A percentile compares a stretch with the other conserved stretches of the same genome.
Conservation (phyloP, 2,113 vertebrate species). For the Gnathonemus longibarbis region DNA sequence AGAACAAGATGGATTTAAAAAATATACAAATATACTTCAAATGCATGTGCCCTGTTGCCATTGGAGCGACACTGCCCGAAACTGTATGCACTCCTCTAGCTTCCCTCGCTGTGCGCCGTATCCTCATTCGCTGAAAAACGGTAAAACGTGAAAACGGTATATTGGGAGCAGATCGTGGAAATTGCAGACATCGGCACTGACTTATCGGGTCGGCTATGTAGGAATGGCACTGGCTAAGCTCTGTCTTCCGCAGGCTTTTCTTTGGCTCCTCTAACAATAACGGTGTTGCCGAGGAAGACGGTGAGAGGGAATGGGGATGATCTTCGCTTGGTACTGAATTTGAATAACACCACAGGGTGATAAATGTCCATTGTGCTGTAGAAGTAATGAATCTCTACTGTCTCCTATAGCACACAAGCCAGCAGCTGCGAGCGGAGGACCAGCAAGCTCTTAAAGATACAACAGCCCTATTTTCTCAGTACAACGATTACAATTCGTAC, state of each 20-base stretch:
- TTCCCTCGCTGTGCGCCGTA: constrained; percentile 46
- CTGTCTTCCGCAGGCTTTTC: constrained; percentile 68
- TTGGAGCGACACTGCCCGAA: constrained; percentile 29
- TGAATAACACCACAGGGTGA: constrained; percentile 99
- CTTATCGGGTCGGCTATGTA: constrained; percentile 43
- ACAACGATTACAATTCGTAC: constrained; percentile 64
- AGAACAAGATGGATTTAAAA: constrained; percentile 26
- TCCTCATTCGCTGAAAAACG: constrained; percentile 40
- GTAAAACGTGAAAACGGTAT: constrained; percentile 24
- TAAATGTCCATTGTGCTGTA: constrained; percentile 99
- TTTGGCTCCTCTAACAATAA: constrained; percentile 77
- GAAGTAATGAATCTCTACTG: constrained; percentile 98
- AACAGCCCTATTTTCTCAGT: constrained; percentile 72
- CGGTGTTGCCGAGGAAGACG: constrained; percentile 71
- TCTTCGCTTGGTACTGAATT: constrained; percentile 98
- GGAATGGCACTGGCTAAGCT: constrained; percentile 53
- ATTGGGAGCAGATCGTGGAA: constrained; percentile 39
- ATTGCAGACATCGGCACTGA: constrained; percentile 41
- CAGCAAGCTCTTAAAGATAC: constrained; percentile 98
- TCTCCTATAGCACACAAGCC: constrained; percentile 81
- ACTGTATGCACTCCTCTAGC: constrained; percentile 51
- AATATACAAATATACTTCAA: neutral
- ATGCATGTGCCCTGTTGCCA: constrained; percentile 21
- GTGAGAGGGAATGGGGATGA: constrained; percentile 82
- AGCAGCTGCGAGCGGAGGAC: constrained; percentile 92